Evolutionary conservation across 1,140 invertebrate genomes (phyloP), one percentile per base, ranked within the genome.

Genomic region (Caenorhabditis remanei): DNA sequence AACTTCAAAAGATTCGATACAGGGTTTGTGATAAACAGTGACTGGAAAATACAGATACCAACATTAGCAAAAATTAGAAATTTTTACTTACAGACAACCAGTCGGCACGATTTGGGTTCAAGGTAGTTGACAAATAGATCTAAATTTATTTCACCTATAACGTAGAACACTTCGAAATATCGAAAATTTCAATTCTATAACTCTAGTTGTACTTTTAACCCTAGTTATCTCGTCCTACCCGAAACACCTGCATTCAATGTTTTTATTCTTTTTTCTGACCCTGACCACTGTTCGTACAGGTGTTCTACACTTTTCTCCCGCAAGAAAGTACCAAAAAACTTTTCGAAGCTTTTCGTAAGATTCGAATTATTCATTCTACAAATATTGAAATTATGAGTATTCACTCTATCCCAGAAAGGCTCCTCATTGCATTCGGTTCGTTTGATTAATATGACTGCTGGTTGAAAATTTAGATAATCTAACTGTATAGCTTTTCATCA

Each of bases 201-300:
- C 32, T 32, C 32, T 32, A 32, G 2, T 32, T 58, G 56, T n/a
- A 58, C 56, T 58, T 21, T 58, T 58, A 53, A 14, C 13, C 32
- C n/a, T 32, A 7, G 9, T 46, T 67, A 13, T 50, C 43, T 48
- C 46, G 40, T 50, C 0, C 46, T 55, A 46, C 6, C 41, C n/a
- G 21, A 40, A n/a, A 48, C 83, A 84, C 61, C 61, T 63, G 56
- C 55, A 21, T 55, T 53, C 16, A 3, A 8, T 53, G 21, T n/a
- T 84, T 41, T 24, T 19, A 84, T 84, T 19, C 56, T 58, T 83
- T 65, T 65, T 58, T 84, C 21, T 84, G 56, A 63, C 83, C 61
- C 83, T 84, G 55, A 63, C 40, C 53, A 84, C 32, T 83, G 21
- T 83, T n/a, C 56, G n/a, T n/a, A 83, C 71, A 79, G 71, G 71